These are phyloP conservation scores for Oryzias javanicus DNA, from an alignment of 2,113 vertebrate species.

Conservation along the genomic window DNA sequence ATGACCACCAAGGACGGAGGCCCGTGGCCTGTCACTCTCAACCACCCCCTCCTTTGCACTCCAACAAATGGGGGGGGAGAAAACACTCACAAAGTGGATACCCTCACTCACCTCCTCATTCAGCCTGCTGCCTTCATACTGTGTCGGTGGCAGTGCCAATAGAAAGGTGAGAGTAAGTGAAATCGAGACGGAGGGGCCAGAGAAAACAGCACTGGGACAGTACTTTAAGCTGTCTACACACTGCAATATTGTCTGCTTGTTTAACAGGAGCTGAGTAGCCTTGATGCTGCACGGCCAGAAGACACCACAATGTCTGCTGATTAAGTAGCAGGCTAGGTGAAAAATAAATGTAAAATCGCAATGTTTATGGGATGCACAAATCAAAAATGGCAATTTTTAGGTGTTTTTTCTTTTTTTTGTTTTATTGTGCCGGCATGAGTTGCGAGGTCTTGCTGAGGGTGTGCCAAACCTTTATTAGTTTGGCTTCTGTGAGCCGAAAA, in stretches of 20 bases:
- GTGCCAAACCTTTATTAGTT: too few relatives aligned
- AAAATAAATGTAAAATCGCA: too few relatives aligned
- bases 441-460: too few relatives aligned
- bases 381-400: too few relatives aligned
- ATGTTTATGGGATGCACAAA: too few relatives aligned
- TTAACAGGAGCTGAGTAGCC: constrained; percentile 1
- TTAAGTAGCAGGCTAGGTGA: too few relatives aligned
- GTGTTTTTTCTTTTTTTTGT: too few relatives aligned
- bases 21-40: constrained; percentile 40
- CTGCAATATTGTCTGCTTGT: constrained; percentile 17
- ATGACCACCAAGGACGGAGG: constrained; percentile 45
- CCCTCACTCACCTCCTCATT: constrained; percentile 79
- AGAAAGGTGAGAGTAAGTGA: constrained; percentile 77
- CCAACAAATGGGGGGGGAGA: constrained; percentile 56
- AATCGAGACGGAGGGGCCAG: constrained; percentile 43
- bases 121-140: constrained; percentile 75
- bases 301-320: too few relatives aligned
- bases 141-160: constrained; percentile 74
- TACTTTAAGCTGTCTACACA: constrained; percentile 37
- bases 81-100: constrained; percentile 63
- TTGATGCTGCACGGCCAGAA: too few relatives aligned
- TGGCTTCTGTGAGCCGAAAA: too few relatives aligned
- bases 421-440: too few relatives aligned
- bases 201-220: constrained; percentile 51
- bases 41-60: constrained; percentile 61